Base-by-base conservation (phyloP, 2,113 vertebrate species). In the Beaufortia kweichowensis region DNA sequence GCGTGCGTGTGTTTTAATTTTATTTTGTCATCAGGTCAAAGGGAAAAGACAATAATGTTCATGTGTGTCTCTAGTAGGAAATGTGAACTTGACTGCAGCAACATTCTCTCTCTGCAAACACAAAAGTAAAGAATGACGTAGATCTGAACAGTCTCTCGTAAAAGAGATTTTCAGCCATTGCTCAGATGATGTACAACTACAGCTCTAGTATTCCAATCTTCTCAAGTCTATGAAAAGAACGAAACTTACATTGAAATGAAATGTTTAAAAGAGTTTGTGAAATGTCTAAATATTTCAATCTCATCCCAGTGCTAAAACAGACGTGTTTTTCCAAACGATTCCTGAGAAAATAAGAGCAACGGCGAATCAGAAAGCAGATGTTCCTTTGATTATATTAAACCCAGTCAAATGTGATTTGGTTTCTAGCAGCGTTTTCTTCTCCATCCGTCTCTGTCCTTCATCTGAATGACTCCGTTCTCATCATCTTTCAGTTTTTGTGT, bases 201-300 rank as follows among this genome's bases (percentile, higher is more conserved):
- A 89, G 91, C 89, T 91, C 87, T 89, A 91, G 90, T 92, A 90
- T 90, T 91, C 88, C 79, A 87, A 91, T 90, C 90, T 92, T 91
- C 89, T 90, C 88, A 83, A 87, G 84, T 88, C 88, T 87, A 91
- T 88, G 84, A 90, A 89, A 91, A 88, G 62, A 90, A 89, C 70
- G 84, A 87, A 92, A 90, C 84, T 89, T 89, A 88, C 84, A 85
- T 87, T 85, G 84, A 91, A 89, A 89, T 87, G 81, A 86, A 88
- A 89, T 23, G 24, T 62, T 41, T 84, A 81, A 86, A 91, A 90
- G 89, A 81, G 87, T 91, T 91, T 91, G 91, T 93, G 92, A 92
- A 92, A 93, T 91, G 91, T 93, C 91, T 93, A 88, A 92, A 93
- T 93, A 92, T 92, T 92, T 92, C 89, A 91, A 87, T 89, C 83